These are phyloP conservation scores for Saccopteryx leptura DNA, from an alignment of 2,113 vertebrate genomes.

Conservation along the genomic window DNA sequence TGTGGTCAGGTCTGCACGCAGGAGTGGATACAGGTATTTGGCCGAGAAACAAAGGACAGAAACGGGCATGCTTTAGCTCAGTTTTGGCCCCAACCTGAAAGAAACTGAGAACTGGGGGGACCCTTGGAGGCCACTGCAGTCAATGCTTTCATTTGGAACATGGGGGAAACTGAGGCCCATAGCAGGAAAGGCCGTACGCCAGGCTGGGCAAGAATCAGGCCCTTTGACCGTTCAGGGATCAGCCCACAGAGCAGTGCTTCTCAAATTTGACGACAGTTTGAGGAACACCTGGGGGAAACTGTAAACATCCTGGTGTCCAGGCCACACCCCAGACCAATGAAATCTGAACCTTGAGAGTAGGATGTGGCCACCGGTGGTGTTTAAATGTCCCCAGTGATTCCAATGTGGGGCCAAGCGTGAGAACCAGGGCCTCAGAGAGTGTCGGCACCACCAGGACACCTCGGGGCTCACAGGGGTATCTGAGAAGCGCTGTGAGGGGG, in stretches of 20 bases:
- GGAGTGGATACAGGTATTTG: background rate
- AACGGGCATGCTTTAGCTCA: fast-evolving
- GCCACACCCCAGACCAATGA: background rate
- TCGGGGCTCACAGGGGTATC: background rate
- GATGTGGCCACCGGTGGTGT: background rate
- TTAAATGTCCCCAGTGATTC: background rate
- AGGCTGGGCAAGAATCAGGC: background rate
- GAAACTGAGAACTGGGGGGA: background rate
- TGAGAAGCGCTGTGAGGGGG: background rate
- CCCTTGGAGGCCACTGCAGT: background rate
- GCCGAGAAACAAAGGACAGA: background rate
- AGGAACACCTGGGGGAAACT: background rate
- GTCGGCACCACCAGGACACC: fast-evolving
- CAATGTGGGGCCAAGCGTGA: background rate
- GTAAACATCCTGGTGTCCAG: too few species aligned
- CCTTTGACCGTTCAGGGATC: too few species aligned
- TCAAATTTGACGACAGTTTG: background rate
- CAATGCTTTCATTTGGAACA: background rate
- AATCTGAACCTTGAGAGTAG: background rate
- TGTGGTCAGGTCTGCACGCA: background rate
- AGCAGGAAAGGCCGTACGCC: background rate
- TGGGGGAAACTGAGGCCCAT: background rate
- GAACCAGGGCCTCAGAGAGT: background rate
- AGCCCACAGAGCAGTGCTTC: too few species aligned
- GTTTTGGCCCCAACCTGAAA: background rate